Evolutionary conservation across 1,140 invertebrate genomes (phyloP).

Genomic region (Trichogramma pretiosum): DNA sequence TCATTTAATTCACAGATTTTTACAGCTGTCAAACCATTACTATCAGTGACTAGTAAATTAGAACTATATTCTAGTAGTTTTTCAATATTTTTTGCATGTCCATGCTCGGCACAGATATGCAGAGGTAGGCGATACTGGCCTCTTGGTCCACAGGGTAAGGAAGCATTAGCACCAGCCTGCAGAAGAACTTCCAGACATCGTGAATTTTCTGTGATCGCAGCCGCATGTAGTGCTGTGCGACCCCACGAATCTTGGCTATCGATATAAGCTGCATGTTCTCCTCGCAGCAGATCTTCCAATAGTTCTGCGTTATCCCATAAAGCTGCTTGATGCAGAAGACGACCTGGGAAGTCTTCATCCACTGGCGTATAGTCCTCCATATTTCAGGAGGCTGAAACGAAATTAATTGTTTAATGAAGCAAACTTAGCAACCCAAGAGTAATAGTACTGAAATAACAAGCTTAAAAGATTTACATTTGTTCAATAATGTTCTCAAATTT

Average conservation of each 20-base stretch:
- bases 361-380: constrained; percentile 16
- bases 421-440: no score
- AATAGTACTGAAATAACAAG: no score
- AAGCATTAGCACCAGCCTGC: constrained; percentile 63
- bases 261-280: constrained; percentile 59
- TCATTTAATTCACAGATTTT: constrained; percentile 67
- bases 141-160: constrained; percentile 57
- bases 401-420: no score
- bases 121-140: constrained; percentile 64
- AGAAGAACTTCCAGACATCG: constrained; percentile 67
- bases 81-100: constrained; percentile 61
- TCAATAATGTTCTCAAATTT: no score
- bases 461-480: no score
- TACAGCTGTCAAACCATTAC: constrained; percentile 59
- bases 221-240: constrained; percentile 73
- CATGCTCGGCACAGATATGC: constrained; percentile 73
- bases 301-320: constrained; percentile 87
- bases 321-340: constrained; percentile 73
- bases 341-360: constrained; percentile 71
- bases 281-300: constrained; percentile 70
- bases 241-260: constrained; percentile 72
- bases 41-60: constrained; percentile 55
- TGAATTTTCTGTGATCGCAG: constrained; percentile 79
- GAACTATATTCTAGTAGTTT: constrained; percentile 61
- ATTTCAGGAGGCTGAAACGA: no score